These are phyloP conservation scores for Dicyrtomina minuta DNA, from an alignment of 2,888 invertebrate genomes.

Conservation along the genomic window DNA sequence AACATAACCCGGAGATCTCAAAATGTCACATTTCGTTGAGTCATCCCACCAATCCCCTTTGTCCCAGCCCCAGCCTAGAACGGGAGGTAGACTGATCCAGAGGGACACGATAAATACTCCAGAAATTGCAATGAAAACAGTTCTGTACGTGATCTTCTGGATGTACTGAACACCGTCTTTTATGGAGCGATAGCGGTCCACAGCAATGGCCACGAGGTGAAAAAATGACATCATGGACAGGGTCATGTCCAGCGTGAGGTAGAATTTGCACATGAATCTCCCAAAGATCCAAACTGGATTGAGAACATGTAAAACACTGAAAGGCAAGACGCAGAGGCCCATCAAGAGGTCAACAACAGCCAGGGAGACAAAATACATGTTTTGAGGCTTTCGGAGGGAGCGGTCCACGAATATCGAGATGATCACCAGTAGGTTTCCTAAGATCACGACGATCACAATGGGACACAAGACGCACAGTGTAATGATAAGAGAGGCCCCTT, in stretches of 20 bases:
- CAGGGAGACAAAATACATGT: conserved; percentile 45
- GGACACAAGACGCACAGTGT: conserved; percentile 16
- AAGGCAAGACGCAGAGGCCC: conserved; percentile 46
- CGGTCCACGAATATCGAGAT: conserved; percentile 42
- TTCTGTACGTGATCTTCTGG: conserved; percentile 38
- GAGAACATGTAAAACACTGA: conserved; percentile 43
- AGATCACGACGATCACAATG: conserved; percentile 33
- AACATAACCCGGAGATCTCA: conserved; percentile 43
- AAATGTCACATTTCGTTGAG: conserved; percentile 30
- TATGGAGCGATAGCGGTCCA: conserved; percentile 49
- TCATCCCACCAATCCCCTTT: not conserved
- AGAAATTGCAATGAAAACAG: conserved; percentile 36
- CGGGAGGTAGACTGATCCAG: conserved; percentile 48
- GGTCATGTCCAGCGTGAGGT: conserved; percentile 47
- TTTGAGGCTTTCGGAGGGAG: conserved; percentile 44
- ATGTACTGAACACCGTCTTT: conserved; percentile 49
- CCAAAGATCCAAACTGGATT: conserved; percentile 38
- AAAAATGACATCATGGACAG: conserved; percentile 48
- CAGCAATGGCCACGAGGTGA: conserved; percentile 48
- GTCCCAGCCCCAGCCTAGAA: conserved; percentile 38
- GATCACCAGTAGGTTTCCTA: conserved; percentile 50
- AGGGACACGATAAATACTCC: conserved; percentile 44
- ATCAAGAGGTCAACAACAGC: conserved; percentile 47
- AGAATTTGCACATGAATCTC: conserved; percentile 38
- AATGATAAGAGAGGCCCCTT: not conserved